These are phyloP conservation scores for Drosophila teissieri DNA, from an alignment of 1,140 invertebrate species.

Conservation along the genomic window DNA sequence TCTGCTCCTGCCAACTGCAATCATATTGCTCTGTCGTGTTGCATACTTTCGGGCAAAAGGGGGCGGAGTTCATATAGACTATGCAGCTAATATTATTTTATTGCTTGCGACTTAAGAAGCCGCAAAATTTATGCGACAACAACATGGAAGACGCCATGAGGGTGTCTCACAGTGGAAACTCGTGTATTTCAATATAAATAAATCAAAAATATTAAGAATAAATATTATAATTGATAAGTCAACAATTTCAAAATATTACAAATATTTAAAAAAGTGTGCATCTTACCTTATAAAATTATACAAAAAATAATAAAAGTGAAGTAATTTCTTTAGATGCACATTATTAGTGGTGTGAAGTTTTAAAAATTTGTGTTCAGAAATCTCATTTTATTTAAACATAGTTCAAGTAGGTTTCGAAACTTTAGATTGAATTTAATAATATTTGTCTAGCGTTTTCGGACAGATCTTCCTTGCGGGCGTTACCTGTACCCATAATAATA, in stretches of 20 bases:
- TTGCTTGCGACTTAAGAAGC: constrained; percentile 83
- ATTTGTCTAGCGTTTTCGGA: background rate
- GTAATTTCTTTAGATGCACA: too few relatives aligned
- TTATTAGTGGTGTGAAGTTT: too few relatives aligned
- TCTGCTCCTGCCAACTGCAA: constrained; percentile 65
- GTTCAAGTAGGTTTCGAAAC: background rate
- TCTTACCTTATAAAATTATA: too few relatives aligned
- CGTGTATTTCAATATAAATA: too few relatives aligned
- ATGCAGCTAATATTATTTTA: constrained; percentile 84
- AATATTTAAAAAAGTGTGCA: too few relatives aligned
- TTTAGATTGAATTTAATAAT: background rate
- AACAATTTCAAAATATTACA: too few relatives aligned
- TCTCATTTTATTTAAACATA: too few relatives aligned
- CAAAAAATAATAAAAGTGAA: too few relatives aligned
- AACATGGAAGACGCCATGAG: constrained; percentile 50
- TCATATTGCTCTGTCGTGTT: constrained; percentile 75
- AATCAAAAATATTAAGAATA: background rate
- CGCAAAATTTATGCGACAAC: constrained; percentile 83
- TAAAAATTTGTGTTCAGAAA: too few relatives aligned
- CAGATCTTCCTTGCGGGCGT: background rate
- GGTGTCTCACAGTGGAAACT: constrained; percentile 10
- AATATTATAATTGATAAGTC: too few relatives aligned
- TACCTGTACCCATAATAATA: constrained; percentile 71
- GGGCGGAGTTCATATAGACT: constrained; percentile 38
- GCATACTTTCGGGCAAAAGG: constrained; percentile 64